Base-by-base conservation (phyloP, 1,140 invertebrate species). In the Linepithema humile region DNA sequence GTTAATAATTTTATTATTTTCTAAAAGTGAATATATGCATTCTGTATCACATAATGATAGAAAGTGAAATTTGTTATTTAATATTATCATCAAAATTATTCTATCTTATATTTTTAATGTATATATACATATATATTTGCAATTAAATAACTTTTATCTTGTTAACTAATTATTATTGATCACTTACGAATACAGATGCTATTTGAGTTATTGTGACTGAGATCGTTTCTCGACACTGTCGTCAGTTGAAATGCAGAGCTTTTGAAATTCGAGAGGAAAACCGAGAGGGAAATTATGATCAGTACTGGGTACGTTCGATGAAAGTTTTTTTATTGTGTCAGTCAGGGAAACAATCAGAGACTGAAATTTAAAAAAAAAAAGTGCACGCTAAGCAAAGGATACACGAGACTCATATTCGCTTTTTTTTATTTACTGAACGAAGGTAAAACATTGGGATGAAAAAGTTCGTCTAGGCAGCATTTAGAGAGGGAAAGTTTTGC, bases 401-500 rank as follows among this genome's bases (percentile, higher is more conserved):
- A 26, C 32, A 12, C 4, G 23, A 26, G 23, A 10, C 23, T 20
- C 10, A 43, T 43, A 32, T 55, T 43, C 26, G 23, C 20, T 67
- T 67, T 60, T 60, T 75, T 78, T 69, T 69, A 26, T 65, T 80
- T 55, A n/a, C n/a, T 43, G 26, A 12, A 5, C n/a, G 23, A 55
- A 40, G 48, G 2, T 40, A 55, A 70, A 55, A 7, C 48, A 15
- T 23, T n/a, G 29, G 43, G 10, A 55, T 69, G 7, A 17, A 69
- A 69, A 80, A 69, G 75, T 69, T 80, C 35, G n/a, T 32, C 15
- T 35, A n/a, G n/a, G n/a, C n/a, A n/a, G 20, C 12, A 23, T 77
- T 55, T 20, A 74, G 29, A 9, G 20, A 40, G 75, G 3, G 4
- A 80, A 80, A 80, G 48, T 80, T 80, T n/a, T 80, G 17, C 17